phyloP scores from a whole-genome alignment of 2,888 invertebrate species.

The Caenorhabditis sp. region DNA sequence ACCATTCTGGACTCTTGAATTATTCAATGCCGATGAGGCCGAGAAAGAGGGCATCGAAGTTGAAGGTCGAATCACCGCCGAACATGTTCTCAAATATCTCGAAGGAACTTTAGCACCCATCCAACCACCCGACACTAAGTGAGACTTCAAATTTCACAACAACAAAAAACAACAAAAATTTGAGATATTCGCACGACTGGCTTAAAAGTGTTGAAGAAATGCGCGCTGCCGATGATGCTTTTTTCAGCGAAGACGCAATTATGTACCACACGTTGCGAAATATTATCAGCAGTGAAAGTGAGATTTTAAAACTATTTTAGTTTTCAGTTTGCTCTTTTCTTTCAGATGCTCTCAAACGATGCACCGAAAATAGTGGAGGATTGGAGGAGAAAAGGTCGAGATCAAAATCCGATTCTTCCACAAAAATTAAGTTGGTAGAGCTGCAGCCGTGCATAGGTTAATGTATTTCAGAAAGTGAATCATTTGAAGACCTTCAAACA shows the following conservation, averaged over 20 bases:
- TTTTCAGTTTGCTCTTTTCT: not conserved
- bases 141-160: too few relatives aligned
- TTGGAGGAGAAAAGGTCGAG: too few relatives aligned
- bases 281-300: not conserved
- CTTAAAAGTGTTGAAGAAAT: not conserved
- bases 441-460: not conserved
- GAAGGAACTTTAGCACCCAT: not conserved
- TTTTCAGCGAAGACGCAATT: not conserved
- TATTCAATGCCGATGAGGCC: not conserved
- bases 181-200: not conserved
- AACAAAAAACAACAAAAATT: too few relatives aligned
- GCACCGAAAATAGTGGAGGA: not conserved
- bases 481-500: not conserved
- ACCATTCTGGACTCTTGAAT: not conserved
- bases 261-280: not conserved
- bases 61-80: not conserved
- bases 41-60: conserved; percentile 6
- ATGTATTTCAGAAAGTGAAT: not conserved
- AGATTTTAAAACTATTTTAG: not conserved
- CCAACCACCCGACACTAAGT: not conserved
- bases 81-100: not conserved
- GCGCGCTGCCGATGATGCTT: not conserved
- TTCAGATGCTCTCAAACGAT: not conserved
- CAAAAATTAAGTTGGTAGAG: too few relatives aligned
- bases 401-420: too few relatives aligned